Base-by-base conservation (phyloP, 1,140 invertebrate species). In the Achroia grisella region DNA sequence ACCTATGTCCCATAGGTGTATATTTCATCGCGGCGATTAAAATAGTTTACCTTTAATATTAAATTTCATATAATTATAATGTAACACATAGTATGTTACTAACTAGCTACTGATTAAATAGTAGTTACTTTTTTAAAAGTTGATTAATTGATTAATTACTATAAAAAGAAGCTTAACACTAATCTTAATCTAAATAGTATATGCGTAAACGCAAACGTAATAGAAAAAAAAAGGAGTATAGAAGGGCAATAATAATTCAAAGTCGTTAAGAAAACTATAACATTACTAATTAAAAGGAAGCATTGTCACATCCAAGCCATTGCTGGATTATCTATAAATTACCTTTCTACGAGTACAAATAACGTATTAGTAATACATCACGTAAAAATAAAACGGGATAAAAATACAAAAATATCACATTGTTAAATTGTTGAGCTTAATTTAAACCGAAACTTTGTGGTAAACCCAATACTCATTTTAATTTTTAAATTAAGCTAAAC, bases 321-420 rank as follows among this genome's bases (percentile, higher is more conserved):
- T 49, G 63, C 46, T 48, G 31, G 48, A 51, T 56, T 10, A 43
- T 37, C 52, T 61, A 52, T 43, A 50, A 32, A 55, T 44, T 52
- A 53, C 42, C 43, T 35, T 44, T 56, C 67, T 74, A 58, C 45
- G 60, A 64, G 60, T 62, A 67, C 72, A 74, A 78, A 78, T 81
- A 78, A 76, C 70, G 68, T 57, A 56, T 68, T 70, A 69, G 66
- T 74, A 61, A 56, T 51, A 71, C 43, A 62, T 68, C 57, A 67
- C 55, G 51, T 72, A 67, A 74, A 65, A 58, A 66, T 62, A 76
- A 79, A 79, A 67, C 61, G 63, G 71, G 65, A 71, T 70, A 54
- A 78, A 76, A 66, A 78, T 71, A 70, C 73, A 66, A 84, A 86
- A 86, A 86, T 87, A 86, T 87, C 83, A 86, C 85, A 87, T 75